phyloP scores from a whole-genome alignment of 2,888 invertebrate species.

The Ophion slaviceki region DNA sequence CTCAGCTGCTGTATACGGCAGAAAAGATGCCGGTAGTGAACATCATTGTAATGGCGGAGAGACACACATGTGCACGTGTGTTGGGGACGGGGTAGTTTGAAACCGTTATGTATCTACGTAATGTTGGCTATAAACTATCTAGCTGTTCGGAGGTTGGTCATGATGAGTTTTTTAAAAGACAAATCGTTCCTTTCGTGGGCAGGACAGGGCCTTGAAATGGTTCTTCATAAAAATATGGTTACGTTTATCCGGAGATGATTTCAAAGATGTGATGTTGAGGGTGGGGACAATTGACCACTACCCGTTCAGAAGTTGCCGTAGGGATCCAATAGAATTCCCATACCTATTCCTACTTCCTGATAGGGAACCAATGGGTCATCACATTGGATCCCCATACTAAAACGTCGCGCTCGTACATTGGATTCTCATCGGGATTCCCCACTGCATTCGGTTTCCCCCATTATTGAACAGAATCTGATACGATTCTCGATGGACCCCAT shows the following conservation, averaged over 20 bases:
- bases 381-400: no score
- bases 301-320: no score
- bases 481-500: no score
- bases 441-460: no score
- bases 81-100: background rate
- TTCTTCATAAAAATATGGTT: background rate
- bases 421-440: no score
- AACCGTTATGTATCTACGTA: background rate
- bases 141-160: background rate
- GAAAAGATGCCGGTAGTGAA: constrained; percentile 13
- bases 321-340: no score
- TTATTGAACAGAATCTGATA: no score
- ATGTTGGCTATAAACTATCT: background rate
- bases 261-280: background rate
- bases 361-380: no score
- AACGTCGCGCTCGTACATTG: no score
- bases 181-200: background rate
- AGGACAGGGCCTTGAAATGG: background rate
- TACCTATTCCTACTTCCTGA: no score
- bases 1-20: constrained; percentile 18
- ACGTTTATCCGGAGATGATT: background rate
- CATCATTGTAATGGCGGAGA: constrained; percentile 33
- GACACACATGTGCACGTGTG: constrained; percentile 20
- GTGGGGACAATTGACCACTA: background rate
- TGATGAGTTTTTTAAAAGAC: background rate